phyloP scores from a whole-genome alignment of 2,797 vertebrate genomes.

The Lutjanus campechanus region DNA sequence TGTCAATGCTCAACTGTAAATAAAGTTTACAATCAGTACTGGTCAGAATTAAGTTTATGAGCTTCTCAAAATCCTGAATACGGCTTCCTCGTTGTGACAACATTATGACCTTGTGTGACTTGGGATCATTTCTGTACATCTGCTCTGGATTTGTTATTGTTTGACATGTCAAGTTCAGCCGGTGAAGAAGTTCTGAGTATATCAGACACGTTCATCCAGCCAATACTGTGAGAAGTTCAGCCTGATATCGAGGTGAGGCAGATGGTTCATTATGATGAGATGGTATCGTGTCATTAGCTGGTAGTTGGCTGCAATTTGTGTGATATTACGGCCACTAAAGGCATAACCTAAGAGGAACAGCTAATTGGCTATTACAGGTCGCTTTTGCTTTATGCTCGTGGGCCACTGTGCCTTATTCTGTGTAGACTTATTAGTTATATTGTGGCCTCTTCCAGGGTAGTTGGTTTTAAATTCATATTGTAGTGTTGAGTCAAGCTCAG shows the following conservation, averaged over 20 bases:
- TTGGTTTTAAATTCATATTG: not conserved
- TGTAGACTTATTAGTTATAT: not conserved
- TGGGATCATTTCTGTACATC: too few relatives aligned
- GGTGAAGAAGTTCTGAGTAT: not conserved
- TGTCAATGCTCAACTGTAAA: not conserved
- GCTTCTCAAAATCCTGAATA: not conserved
- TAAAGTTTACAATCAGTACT: not conserved
- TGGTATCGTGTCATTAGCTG: not conserved
- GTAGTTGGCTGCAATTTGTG: slow-evolving; percentile 9
- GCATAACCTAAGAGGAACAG: slow-evolving; percentile 6
- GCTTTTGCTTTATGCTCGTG: not conserved
- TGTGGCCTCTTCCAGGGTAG: not conserved
- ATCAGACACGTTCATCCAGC: not conserved
- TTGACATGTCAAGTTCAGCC: not conserved
- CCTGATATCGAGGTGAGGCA: not conserved
- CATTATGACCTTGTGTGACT: not conserved
- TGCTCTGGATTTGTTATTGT: too few relatives aligned
- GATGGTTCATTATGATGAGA: slow-evolving; percentile 11
- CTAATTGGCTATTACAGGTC: slow-evolving; percentile 4
- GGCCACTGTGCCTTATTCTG: not conserved
- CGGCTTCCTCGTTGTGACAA: not conserved
- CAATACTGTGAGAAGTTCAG: not conserved
- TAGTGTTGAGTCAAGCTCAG: not conserved
- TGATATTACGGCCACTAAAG: not conserved
- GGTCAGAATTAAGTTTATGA: not conserved